Evolutionary conservation across 1,140 invertebrate species (phyloP), one percentile per base, ranked within the genome.

Genomic region (Bombus pascuorum): DNA sequence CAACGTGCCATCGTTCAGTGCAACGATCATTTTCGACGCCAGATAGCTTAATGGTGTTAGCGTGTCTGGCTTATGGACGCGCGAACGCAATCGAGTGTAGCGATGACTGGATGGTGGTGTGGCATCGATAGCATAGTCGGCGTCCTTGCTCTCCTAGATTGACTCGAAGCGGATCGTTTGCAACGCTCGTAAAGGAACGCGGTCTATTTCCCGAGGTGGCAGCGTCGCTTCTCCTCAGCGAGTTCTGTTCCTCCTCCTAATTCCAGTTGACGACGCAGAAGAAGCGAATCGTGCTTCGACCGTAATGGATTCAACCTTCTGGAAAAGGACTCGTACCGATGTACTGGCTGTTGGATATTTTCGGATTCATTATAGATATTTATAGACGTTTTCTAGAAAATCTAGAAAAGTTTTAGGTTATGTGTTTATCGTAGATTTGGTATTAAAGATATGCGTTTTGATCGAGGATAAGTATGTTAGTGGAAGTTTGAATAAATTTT

Each of bases 101-200:
- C 62, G 53, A 73, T 42, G 79, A 68, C 28, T 70, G 42, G 78
- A 80, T 39, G 9, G 5, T 10, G 3, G n/a, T n/a, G 28, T 65
- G 75, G n/a, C 75, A 62, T 77, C 75, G 57, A 77, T 70, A 88
- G 86, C 87, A 87, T 85, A 91, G 89, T 82, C 78, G 88, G 78
- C 80, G 91, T 91, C 91, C 91, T 91, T 91, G 91, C 86, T 89
- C 91, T 85, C 78, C 86, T 86, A 91, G 47, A 81, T 91, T 80
- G 85, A 86, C 81, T 88, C 66, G 84, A 86, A 86, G 81, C 83
- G 66, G 47, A 83, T 90, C 70, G 42, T 34, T 59, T 83, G 86
- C 87, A 81, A 83, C 78, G 81, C 82, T 82, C 57, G 37, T 68
- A 80, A 89, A 89, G 89, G 87, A 87, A 89, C 86, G 88, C 88